These are phyloP conservation scores for Neosilurus hyrtlii DNA, from an alignment of 2,797 vertebrate species.

Conservation along the genomic window DNA sequence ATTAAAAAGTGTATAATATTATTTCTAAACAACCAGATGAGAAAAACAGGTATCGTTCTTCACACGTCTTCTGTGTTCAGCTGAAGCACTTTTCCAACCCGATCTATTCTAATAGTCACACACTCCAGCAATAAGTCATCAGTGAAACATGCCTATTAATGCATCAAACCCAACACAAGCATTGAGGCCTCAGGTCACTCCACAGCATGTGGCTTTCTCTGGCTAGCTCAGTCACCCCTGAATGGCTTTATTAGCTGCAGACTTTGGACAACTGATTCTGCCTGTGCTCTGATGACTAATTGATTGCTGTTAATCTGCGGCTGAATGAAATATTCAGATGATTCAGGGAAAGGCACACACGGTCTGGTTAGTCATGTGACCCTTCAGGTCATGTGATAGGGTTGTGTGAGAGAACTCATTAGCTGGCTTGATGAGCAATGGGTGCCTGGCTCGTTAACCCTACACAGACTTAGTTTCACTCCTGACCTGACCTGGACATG, in stretches of 20 bases:
- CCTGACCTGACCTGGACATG: constrained; percentile 49
- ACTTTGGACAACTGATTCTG: constrained; percentile 51
- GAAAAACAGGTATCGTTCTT: constrained; percentile 6
- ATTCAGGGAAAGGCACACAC: constrained; percentile 73
- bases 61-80: neutral
- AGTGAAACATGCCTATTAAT: neutral
- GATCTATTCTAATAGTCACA: neutral
- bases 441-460: constrained; percentile 49
- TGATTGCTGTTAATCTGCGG: constrained; percentile 69
- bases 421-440: constrained; percentile 52
- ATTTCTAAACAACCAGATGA: constrained; percentile 28
- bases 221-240: constrained; percentile 48
- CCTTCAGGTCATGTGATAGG: constrained; percentile 56
- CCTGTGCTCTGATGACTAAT: constrained; percentile 58
- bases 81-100: neutral
- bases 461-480: constrained; percentile 55
- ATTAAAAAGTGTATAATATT: constrained; percentile 28
- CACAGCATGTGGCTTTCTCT: constrained; percentile 12
- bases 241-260: constrained; percentile 49
- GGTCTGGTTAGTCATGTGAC: constrained; percentile 56
- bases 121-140: neutral
- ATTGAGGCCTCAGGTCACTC: neutral
- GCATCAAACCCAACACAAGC: constrained; percentile 12
- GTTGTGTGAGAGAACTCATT: constrained; percentile 52
- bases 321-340: constrained; percentile 79